Percentiles rank a stretch among this genome's conserved stretches.
Conservation (phyloP, 2,113 vertebrate genomes). For the Mesitornis unicolor region DNA sequence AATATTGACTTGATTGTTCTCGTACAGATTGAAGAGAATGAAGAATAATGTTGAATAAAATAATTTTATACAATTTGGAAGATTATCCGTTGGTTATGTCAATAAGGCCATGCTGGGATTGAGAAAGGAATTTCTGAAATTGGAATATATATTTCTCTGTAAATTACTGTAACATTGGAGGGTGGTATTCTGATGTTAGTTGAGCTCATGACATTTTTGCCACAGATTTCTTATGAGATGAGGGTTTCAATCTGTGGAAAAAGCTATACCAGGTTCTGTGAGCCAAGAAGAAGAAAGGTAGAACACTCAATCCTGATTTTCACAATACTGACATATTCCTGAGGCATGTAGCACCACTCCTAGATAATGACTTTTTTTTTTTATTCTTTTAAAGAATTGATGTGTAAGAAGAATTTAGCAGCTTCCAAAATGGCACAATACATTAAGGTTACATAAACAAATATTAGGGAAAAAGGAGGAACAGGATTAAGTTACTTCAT, state of each 20-base stretch:
- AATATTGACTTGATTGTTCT: background rate
- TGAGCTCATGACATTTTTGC: background rate
- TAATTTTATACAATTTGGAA: background rate
- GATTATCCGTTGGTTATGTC: background rate
- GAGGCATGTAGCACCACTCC: background rate
- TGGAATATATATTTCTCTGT: background rate
- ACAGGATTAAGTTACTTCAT: background rate
- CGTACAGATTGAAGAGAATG: background rate
- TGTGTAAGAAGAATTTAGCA: background rate
- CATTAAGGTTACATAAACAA: background rate
- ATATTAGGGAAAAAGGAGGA: background rate
- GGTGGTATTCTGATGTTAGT: background rate
- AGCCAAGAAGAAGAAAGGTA: background rate
- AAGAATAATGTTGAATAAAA: background rate
- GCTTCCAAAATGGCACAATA: background rate
- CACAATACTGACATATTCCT: background rate
- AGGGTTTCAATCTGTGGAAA: background rate
- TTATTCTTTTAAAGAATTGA: background rate
- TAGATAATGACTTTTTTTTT: too few species aligned
- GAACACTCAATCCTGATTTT: background rate
- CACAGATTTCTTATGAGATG: background rate
- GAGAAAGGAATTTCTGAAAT: background rate
- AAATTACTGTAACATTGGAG: background rate
- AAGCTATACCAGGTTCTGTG: background rate
- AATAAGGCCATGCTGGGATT: background rate